Evolutionary conservation across 2,888 invertebrate genomes (phyloP).

Genomic region (Eurois occulta): DNA sequence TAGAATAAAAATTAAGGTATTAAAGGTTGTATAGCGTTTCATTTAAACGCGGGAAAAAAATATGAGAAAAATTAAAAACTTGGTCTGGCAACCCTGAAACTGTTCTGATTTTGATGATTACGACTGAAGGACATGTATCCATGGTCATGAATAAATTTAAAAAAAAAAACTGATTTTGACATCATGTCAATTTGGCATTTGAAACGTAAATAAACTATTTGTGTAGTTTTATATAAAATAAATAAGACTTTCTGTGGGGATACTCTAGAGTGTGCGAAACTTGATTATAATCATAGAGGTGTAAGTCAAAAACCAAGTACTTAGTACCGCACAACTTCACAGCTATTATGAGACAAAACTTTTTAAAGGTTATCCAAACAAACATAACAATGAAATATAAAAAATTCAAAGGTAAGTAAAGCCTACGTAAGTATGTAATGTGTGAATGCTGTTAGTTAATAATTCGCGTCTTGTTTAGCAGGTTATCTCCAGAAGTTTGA

Average conservation of each 20-base stretch:
- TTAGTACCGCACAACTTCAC: not conserved
- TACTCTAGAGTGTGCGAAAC: not conserved
- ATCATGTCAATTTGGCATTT: not conserved
- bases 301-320: not conserved
- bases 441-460: too few species aligned
- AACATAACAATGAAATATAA: not conserved
- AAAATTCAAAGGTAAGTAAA: not conserved
- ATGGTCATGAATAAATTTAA: too few species aligned
- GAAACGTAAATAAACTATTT: not conserved
- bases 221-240: not conserved
- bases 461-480: too few species aligned
- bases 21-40: not conserved
- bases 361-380: not conserved
- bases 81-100: not conserved
- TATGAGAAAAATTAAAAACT: not conserved
- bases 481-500: not conserved
- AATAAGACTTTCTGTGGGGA: not conserved
- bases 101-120: too few species aligned
- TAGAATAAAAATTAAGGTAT: too few species aligned
- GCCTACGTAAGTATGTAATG: not conserved
- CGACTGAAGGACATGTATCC: too few species aligned
- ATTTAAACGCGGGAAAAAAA: not conserved
- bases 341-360: not conserved
- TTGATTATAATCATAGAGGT: not conserved
- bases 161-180: too few species aligned